Percentiles rank a stretch among this genome's conserved stretches.
Evolutionary conservation across 2,888 invertebrate species (phyloP).

Genomic region (Acrocera orbiculus): DNA sequence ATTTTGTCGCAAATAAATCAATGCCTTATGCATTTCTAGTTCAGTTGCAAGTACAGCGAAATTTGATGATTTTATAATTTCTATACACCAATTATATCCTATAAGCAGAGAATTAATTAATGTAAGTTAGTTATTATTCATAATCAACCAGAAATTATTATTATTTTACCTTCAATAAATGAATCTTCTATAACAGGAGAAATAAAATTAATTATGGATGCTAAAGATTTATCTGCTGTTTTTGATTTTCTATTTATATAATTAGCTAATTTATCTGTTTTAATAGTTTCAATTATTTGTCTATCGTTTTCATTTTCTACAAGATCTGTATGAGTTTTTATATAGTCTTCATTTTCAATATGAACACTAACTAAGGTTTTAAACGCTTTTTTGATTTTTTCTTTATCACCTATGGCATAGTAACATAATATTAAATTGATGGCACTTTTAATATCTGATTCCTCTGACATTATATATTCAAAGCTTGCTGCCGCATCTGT

Average conservation of each 20-base stretch:
- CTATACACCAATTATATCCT: slow-evolving; percentile 72
- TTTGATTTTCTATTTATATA: slow-evolving; percentile 52
- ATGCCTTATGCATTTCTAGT: slow-evolving; percentile 79
- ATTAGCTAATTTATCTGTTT: slow-evolving; percentile 55
- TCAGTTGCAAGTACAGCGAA: slow-evolving; percentile 68
- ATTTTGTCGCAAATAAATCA: slow-evolving; percentile 65
- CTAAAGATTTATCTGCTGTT: slow-evolving; percentile 64
- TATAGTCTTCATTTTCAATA: slow-evolving; percentile 67
- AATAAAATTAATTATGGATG: slow-evolving; percentile 76
- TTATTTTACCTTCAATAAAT: slow-evolving; percentile 39
- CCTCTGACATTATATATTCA: slow-evolving; percentile 95
- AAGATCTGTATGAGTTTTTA: slow-evolving; percentile 38
- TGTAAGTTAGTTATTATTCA: background rate
- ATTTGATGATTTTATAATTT: slow-evolving; percentile 79
- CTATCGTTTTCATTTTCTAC: slow-evolving; percentile 32
- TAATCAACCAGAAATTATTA: slow-evolving; percentile 2
- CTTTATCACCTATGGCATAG: slow-evolving; percentile 75
- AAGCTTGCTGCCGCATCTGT: slow-evolving; percentile 92
- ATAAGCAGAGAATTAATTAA: too few relatives aligned
- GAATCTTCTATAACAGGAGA: slow-evolving; percentile 62
- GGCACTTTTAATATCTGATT: slow-evolving; percentile 73
- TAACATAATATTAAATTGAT: slow-evolving; percentile 80
- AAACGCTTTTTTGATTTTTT: slow-evolving; percentile 87
- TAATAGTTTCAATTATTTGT: slow-evolving; percentile 55
- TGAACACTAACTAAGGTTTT: slow-evolving; percentile 77